Evolutionary conservation across 2,888 invertebrate genomes (phyloP).

Genomic region (Brachyopa scutellaris): DNA sequence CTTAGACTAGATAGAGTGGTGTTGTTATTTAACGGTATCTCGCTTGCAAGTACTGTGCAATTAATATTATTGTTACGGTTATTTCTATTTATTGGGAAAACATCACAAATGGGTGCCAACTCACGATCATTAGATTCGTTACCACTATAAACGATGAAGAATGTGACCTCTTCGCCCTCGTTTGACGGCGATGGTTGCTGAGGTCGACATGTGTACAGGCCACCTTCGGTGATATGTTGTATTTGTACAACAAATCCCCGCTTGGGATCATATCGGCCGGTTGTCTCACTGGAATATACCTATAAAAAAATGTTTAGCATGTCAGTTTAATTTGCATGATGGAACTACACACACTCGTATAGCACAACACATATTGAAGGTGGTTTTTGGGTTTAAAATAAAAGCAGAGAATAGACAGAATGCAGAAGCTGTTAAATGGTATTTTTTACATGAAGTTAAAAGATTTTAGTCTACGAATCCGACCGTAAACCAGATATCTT

Average conservation of each 20-base stretch:
- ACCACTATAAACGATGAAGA: conserved; percentile 78
- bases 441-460: no score
- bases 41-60: conserved; percentile 71
- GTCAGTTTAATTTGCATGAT: conserved; percentile 4
- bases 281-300: conserved; percentile 77
- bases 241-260: conserved; percentile 80
- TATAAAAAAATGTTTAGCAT: conserved; percentile 63
- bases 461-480: no score
- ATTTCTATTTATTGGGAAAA: conserved; percentile 76
- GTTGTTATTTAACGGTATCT: conserved; percentile 70
- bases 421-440: no score
- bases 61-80: conserved; percentile 70
- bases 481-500: no score
- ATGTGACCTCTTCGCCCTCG: conserved; percentile 76
- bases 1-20: conserved; percentile 69
- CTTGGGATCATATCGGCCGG: conserved; percentile 79
- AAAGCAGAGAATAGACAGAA: neutral
- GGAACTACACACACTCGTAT: conserved; percentile 10
- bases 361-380: conserved; percentile 11
- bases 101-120: conserved; percentile 80
- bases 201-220: conserved; percentile 78
- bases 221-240: conserved; percentile 78
- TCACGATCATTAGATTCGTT: conserved; percentile 81
- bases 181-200: conserved; percentile 76
- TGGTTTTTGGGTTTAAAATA: neutral